Conservation (phyloP, 35 echinoderm and acorn worm genomes). For the Apostichopus californicus region DNA sequence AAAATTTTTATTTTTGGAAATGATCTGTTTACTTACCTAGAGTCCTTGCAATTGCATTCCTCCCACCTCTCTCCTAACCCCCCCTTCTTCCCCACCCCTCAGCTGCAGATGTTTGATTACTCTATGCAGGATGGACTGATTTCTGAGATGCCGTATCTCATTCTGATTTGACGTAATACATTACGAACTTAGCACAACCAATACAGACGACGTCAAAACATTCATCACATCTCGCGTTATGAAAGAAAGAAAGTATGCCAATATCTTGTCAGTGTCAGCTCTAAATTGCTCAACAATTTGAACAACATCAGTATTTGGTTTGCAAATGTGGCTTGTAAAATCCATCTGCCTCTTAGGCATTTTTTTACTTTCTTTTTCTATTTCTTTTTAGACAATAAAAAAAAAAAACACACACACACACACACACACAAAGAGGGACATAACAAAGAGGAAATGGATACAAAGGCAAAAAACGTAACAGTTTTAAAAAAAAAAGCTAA, state of each 20-base stretch:
- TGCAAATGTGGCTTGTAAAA: constrained; percentile 22
- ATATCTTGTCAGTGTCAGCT: neutral
- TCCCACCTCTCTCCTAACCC: too few relatives aligned
- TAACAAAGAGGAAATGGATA: neutral
- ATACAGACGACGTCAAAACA: too few relatives aligned
- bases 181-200: too few relatives aligned
- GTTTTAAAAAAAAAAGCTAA: neutral
- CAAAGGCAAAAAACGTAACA: neutral
- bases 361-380: neutral
- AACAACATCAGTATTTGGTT: constrained; percentile 12
- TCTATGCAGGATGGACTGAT: too few relatives aligned
- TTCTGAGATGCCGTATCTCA: too few relatives aligned
- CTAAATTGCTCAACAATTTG: constrained; percentile 9
- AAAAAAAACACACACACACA: neutral
- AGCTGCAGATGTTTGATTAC: too few relatives aligned
- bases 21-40: too few relatives aligned
- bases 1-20: too few relatives aligned
- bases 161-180: too few relatives aligned
- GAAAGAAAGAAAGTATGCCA: neutral
- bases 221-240: too few relatives aligned
- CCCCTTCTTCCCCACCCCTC: too few relatives aligned
- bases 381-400: neutral
- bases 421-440: neutral
- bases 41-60: too few relatives aligned
- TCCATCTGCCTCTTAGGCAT: neutral